These are phyloP conservation scores for Dryocosmus kuriphilus DNA, from an alignment of 2,888 invertebrate species.

Conservation along the genomic window DNA sequence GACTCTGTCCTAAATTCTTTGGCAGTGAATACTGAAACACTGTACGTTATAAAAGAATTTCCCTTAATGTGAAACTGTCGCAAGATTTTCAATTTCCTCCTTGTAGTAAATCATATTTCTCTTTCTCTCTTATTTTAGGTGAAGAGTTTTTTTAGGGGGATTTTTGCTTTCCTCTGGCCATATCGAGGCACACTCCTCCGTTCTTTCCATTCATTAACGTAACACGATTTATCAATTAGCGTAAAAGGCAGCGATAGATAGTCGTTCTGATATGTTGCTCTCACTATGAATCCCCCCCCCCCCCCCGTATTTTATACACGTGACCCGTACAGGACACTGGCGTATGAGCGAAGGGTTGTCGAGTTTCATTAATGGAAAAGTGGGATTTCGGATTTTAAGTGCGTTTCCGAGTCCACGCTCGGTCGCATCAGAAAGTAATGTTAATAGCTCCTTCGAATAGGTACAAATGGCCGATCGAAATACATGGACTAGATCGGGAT, in stretches of 20 bases:
- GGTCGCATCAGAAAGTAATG: constrained; percentile 54
- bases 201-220: constrained; percentile 76
- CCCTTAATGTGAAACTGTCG: constrained; percentile 45
- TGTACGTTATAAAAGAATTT: neutral
- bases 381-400: constrained; percentile 74
- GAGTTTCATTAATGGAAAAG: constrained; percentile 74
- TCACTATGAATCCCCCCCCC: constrained; percentile 47
- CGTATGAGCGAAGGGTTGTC: constrained; percentile 67
- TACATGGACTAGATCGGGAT: constrained; percentile 45
- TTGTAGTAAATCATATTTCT: constrained; percentile 57
- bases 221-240: constrained; percentile 78
- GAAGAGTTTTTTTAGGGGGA: constrained; percentile 22
- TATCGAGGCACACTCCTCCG: constrained; percentile 56
- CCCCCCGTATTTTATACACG: constrained; percentile 20
- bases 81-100: constrained; percentile 72
- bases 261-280: constrained; percentile 74
- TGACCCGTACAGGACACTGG: constrained; percentile 56
- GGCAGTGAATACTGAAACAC: no score
- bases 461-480: constrained; percentile 61
- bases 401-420: constrained; percentile 68
- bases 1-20: no score
- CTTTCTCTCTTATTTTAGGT: neutral
- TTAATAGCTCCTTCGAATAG: constrained; percentile 62
- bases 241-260: constrained; percentile 77
- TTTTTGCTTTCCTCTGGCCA: constrained; percentile 45